These are phyloP conservation scores for Tokudaia tokunoshimensis DNA, from an alignment of 2,797 vertebrate genomes.

Conservation along the genomic window DNA sequence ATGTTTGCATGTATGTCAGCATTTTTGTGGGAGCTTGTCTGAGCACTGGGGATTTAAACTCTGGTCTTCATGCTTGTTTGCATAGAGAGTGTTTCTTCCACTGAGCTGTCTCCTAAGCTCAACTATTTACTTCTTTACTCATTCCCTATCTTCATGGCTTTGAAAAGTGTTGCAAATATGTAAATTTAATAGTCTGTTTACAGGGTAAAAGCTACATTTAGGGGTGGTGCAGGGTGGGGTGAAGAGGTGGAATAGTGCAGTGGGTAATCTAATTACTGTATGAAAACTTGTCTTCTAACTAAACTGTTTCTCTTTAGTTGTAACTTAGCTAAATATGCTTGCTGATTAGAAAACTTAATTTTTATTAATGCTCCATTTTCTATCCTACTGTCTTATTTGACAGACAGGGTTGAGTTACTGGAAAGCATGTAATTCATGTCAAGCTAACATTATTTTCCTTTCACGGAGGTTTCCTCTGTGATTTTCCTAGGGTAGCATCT, in stretches of 20 bases:
- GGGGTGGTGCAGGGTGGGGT: neutral
- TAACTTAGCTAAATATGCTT: slow-evolving; percentile 46
- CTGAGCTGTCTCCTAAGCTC: neutral
- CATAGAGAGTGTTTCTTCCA: neutral
- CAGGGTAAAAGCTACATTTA: neutral
- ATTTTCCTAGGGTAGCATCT: slow-evolving; percentile 48
- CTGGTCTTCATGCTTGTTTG: neutral
- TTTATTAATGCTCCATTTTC: slow-evolving; percentile 73
- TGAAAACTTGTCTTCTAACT: slow-evolving; percentile 23
- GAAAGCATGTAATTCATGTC: slow-evolving; percentile 72
- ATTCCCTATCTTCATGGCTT: neutral
- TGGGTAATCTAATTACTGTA: neutral
- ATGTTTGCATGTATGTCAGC: neutral
- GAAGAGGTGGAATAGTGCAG: too few relatives aligned
- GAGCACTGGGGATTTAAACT: neutral
- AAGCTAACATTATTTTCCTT: slow-evolving; percentile 72
- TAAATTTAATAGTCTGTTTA: neutral
- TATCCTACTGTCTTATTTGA: slow-evolving; percentile 75
- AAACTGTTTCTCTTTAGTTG: slow-evolving; percentile 20
- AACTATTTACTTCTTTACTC: slow-evolving; percentile 23
- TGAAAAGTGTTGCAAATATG: neutral
- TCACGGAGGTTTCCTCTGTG: slow-evolving; percentile 52
- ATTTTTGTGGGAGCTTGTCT: neutral
- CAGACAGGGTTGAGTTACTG: slow-evolving; percentile 62
- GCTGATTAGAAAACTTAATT: slow-evolving; percentile 55